These are phyloP conservation scores for Acanthornis magna DNA, from an alignment of 2,797 vertebrate species.

Conservation along the genomic window DNA sequence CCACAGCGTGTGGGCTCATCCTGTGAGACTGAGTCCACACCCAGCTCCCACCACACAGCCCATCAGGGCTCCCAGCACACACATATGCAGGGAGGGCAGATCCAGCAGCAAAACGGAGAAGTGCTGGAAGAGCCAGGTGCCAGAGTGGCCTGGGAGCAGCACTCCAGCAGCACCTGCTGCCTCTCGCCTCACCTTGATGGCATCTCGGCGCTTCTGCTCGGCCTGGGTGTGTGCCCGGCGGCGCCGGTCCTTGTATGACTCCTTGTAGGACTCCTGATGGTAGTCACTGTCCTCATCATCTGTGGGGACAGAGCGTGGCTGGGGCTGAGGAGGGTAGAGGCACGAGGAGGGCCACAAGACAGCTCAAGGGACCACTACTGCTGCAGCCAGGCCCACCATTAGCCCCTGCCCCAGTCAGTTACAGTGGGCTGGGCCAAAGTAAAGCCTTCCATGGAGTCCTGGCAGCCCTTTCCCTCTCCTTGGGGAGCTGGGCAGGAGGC, in stretches of 20 bases:
- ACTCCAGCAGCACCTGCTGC: not conserved
- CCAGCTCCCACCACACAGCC: not conserved
- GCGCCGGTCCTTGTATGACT: slow-evolving; percentile 91
- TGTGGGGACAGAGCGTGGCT: slow-evolving; percentile 47
- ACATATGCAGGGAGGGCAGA: not conserved
- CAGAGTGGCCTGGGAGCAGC: not conserved
- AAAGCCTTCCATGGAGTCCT: rapidly evolving
- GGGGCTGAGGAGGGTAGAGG: not conserved
- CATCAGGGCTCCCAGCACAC: not conserved
- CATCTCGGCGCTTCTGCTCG: slow-evolving; percentile 92
- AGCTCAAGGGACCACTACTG: not conserved
- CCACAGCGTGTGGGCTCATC: not conserved
- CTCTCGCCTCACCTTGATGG: slow-evolving; percentile 86
- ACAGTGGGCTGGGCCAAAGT: not conserved
- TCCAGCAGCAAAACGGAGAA: not conserved
- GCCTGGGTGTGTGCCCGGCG: slow-evolving; percentile 94
- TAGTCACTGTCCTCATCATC: slow-evolving; percentile 98
- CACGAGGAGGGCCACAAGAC: not conserved
- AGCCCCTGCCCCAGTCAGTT: not conserved
- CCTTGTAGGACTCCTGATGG: slow-evolving; percentile 89
- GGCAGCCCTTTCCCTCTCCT: rapidly evolving
- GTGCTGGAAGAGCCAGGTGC: not conserved
- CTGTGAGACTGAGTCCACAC: rapidly evolving
- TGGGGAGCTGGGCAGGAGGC: not conserved
- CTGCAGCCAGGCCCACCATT: not conserved